These are phyloP conservation scores for Cephalopterus ornatus DNA, from an alignment of 2,113 vertebrate genomes.

Conservation along the genomic window DNA sequence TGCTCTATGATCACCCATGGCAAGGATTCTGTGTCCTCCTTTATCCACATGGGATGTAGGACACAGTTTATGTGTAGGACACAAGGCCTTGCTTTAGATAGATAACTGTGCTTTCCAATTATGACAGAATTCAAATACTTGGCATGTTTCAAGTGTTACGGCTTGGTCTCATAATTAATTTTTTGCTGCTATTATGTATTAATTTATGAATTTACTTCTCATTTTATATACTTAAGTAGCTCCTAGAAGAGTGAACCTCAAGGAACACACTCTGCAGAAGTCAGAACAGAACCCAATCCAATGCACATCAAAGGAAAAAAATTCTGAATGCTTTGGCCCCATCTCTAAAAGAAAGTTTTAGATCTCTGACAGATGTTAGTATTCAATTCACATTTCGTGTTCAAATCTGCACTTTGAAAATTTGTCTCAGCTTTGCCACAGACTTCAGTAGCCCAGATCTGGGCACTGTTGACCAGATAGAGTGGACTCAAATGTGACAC, in stretches of 20 bases:
- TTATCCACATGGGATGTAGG: neutral
- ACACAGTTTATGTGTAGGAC: neutral
- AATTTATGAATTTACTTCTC: neutral
- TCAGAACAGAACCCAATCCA: neutral
- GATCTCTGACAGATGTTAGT: neutral
- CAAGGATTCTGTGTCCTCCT: neutral
- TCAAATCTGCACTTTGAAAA: neutral
- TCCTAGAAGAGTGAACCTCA: neutral
- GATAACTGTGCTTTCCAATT: neutral
- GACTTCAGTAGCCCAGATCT: neutral
- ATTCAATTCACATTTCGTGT: neutral
- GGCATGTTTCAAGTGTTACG: neutral
- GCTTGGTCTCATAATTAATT: neutral
- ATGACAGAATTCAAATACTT: neutral
- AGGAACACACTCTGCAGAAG: conserved; percentile 2
- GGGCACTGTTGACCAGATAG: neutral
- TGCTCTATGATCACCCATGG: neutral
- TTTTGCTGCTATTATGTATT: neutral
- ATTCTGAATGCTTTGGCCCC: neutral
- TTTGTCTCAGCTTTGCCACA: neutral
- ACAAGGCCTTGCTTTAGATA: neutral
- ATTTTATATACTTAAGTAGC: neutral
- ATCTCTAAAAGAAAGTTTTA: neutral
- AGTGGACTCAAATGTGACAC: neutral
- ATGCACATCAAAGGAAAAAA: conserved; percentile 16